Percentiles rank a stretch among this genome's conserved stretches.
Evolutionary conservation across 1,140 invertebrate species (phyloP).

Genomic region (Pseudoatta argentina): DNA sequence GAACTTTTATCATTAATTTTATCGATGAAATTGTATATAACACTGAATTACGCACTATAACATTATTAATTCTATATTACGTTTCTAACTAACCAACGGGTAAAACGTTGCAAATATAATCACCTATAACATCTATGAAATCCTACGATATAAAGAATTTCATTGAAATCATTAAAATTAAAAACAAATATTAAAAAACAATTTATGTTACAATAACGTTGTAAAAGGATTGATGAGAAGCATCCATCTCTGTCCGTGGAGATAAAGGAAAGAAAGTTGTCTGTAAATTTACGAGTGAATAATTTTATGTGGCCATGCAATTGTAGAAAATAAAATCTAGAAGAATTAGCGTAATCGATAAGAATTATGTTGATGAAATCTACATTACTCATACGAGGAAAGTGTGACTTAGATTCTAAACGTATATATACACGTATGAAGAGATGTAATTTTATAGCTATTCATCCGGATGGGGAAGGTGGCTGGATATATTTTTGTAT

Average conservation of each 20-base stretch:
- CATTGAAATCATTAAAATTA: constrained; percentile 25
- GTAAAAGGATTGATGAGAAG: neutral
- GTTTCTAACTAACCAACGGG: neutral
- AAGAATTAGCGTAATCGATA: constrained; percentile 7
- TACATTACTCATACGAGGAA: neutral
- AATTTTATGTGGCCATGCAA: constrained; percentile 22
- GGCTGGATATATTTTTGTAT: constrained; percentile 59
- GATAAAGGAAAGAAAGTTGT: neutral
- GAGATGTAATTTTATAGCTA: constrained; percentile 56
- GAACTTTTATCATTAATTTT: constrained; percentile 12
- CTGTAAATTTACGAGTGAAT: constrained; percentile 1
- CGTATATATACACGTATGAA: constrained; percentile 10
- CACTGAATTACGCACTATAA: neutral
- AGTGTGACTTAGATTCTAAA: constrained; percentile 51
- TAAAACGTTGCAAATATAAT: constrained; percentile 1
- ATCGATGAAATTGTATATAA: neutral
- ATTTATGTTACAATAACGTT: constrained; percentile 24
- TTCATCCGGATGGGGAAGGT: constrained; percentile 17
- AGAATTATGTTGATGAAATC: neutral
- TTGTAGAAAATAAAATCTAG: neutral
- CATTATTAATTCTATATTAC: neutral
- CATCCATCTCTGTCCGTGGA: neutral
- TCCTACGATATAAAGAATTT: constrained; percentile 32
- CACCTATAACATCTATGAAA: neutral
- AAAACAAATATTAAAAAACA: constrained; percentile 5